Evolutionary conservation across 2,888 invertebrate species (phyloP).

Genomic region (Choristoneura rosaceana): DNA sequence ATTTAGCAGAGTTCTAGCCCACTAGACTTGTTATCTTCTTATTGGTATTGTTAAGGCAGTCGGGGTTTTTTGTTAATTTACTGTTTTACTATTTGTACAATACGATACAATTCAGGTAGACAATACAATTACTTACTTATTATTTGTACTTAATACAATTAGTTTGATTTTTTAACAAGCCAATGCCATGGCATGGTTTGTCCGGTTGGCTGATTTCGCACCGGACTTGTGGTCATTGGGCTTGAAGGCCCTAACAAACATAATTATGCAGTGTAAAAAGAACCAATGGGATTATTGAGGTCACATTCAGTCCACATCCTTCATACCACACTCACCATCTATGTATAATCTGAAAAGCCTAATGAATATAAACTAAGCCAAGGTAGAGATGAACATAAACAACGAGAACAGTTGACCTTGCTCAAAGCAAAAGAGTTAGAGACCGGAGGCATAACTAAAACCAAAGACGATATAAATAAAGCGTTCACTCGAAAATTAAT

Average conservation of each 20-base stretch:
- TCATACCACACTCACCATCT: neutral
- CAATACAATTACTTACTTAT: too few relatives aligned
- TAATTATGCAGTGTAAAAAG: constrained; percentile 34
- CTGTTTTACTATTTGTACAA: too few relatives aligned
- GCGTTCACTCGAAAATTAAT: constrained; percentile 26
- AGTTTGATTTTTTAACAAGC: constrained; percentile 33
- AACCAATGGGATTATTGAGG: constrained; percentile 30
- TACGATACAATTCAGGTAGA: too few relatives aligned
- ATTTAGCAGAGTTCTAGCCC: too few relatives aligned
- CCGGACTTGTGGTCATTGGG: constrained; percentile 56
- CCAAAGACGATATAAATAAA: constrained; percentile 29
- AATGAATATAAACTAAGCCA: constrained; percentile 11
- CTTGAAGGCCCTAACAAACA: constrained; percentile 50
- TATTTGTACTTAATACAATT: constrained; percentile 32
- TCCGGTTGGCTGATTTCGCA: constrained; percentile 51
- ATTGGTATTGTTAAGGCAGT: too few relatives aligned
- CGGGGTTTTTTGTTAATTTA: too few relatives aligned
- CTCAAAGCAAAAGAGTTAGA: constrained; percentile 7
- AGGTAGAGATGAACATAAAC: neutral
- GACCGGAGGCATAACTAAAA: constrained; percentile 1
- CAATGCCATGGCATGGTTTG: constrained; percentile 42
- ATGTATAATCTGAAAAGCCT: neutral
- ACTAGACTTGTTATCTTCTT: too few relatives aligned
- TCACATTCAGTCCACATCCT: constrained; percentile 8
- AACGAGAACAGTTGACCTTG: constrained; percentile 6